Percentiles rank a stretch among this genome's conserved stretches.
Conservation (phyloP, 2,888 invertebrate genomes). For the Andrena trimmerana region DNA sequence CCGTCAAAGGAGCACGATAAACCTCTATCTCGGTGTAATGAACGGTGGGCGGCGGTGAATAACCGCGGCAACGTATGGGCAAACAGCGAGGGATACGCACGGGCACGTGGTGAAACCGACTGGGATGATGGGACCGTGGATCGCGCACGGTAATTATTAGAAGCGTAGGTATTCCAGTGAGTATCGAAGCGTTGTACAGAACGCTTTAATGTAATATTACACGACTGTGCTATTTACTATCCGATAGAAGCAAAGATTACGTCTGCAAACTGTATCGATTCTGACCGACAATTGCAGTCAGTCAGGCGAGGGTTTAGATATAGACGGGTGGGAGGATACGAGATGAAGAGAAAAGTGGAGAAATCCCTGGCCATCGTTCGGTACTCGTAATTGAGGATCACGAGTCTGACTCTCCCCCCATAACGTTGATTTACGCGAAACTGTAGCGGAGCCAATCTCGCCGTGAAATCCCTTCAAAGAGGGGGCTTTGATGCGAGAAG, state of each 20-base stretch:
- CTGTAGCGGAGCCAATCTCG: slow-evolving; percentile 11
- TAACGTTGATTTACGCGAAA: slow-evolving; percentile 27
- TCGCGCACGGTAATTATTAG: background rate
- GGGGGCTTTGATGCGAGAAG: background rate
- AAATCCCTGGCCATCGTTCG: background rate
- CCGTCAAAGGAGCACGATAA: slow-evolving; percentile 19
- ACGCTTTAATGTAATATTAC: background rate
- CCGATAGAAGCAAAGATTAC: background rate
- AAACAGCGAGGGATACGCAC: slow-evolving; percentile 1
- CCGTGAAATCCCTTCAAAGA: slow-evolving; percentile 12
- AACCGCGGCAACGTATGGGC: background rate
- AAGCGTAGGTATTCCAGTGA: background rate
- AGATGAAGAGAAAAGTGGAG: no score
- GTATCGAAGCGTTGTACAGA: background rate
- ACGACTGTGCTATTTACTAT: background rate
- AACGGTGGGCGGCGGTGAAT: slow-evolving; percentile 11
- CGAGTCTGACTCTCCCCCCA: background rate
- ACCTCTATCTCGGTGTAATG: background rate
- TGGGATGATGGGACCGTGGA: background rate
- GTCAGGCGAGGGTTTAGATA: background rate
- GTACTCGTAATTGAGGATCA: slow-evolving; percentile 4
- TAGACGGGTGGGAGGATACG: background rate
- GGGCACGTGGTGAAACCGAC: background rate
- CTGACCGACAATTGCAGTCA: background rate
- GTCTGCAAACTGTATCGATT: background rate